A percentile compares a stretch with the other conserved stretches of the same genome.
These are phyloP conservation scores for Acholoe squamosa DNA, from an alignment of 2,888 invertebrate genomes.

Conservation along the genomic window DNA sequence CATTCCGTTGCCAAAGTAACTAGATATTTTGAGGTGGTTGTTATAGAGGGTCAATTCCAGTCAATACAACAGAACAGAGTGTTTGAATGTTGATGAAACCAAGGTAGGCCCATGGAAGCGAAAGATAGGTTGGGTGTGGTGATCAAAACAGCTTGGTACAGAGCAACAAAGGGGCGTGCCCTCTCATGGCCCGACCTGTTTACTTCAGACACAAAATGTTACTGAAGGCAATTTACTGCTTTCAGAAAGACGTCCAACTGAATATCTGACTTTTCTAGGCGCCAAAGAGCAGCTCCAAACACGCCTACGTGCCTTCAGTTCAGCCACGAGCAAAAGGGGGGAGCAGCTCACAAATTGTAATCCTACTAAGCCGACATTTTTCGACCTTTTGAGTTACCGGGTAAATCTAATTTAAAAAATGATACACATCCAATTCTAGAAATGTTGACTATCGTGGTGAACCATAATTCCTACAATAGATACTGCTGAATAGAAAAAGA, in stretches of 20 bases:
- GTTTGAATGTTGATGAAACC: too few relatives aligned
- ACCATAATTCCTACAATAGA: too few relatives aligned
- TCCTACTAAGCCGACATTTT: background rate
- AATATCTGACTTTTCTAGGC: background rate
- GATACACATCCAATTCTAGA: too few relatives aligned
- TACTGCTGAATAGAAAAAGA: too few relatives aligned
- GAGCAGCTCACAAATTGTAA: background rate
- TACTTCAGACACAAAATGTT: conserved; percentile 7
- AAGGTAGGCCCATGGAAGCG: too few relatives aligned
- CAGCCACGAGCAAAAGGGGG: background rate
- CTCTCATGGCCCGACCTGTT: background rate
- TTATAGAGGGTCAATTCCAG: too few relatives aligned
- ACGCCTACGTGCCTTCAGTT: background rate
- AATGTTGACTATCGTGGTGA: too few relatives aligned
- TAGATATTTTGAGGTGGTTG: too few relatives aligned
- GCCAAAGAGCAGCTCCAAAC: background rate
- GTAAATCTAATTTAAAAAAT: too few relatives aligned
- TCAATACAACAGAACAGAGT: too few relatives aligned
- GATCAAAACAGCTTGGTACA: background rate
- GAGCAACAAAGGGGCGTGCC: background rate
- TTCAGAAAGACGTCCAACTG: background rate
- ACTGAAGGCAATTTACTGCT: conserved; percentile 17
- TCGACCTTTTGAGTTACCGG: too few relatives aligned
- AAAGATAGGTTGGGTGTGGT: background rate
- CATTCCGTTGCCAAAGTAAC: too few relatives aligned